Conservation (phyloP, 2,888 invertebrate species). For the Pseudococcus longispinus region DNA sequence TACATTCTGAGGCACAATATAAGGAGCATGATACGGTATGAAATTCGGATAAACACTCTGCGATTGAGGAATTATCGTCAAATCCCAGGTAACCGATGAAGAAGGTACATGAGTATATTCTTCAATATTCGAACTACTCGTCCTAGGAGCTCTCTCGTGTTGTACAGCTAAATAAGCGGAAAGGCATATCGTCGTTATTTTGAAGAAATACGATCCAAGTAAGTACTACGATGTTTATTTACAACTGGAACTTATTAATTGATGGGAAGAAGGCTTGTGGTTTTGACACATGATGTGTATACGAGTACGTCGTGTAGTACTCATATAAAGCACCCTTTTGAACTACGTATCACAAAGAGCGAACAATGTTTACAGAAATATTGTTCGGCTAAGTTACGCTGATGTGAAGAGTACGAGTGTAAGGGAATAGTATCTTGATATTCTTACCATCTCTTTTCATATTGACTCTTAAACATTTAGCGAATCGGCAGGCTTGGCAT, state of each 20-base stretch:
- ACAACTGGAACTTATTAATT: conserved; percentile 41
- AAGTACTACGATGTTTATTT: background rate
- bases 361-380: conserved; percentile 3
- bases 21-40: conserved; percentile 28
- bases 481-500: conserved; percentile 92
- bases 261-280: conserved; percentile 55
- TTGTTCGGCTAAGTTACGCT: background rate
- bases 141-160: conserved; percentile 84
- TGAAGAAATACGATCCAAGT: background rate
- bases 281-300: conserved; percentile 51
- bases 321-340: background rate
- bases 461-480: conserved; percentile 87
- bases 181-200: conserved; percentile 60
- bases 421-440: background rate
- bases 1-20: conserved; percentile 43
- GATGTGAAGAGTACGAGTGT: background rate
- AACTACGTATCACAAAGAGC: background rate
- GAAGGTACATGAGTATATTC: conserved; percentile 7
- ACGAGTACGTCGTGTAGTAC: background rate
- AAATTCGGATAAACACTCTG: conserved; percentile 14
- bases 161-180: conserved; percentile 76
- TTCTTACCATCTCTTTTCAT: conserved; percentile 91
- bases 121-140: background rate
- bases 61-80: background rate
- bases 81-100: conserved; percentile 29